A percentile compares a stretch with the other conserved stretches of the same genome.
These are phyloP conservation scores for Vanessa cardui DNA, from an alignment of 2,888 invertebrate species.

Conservation along the genomic window DNA sequence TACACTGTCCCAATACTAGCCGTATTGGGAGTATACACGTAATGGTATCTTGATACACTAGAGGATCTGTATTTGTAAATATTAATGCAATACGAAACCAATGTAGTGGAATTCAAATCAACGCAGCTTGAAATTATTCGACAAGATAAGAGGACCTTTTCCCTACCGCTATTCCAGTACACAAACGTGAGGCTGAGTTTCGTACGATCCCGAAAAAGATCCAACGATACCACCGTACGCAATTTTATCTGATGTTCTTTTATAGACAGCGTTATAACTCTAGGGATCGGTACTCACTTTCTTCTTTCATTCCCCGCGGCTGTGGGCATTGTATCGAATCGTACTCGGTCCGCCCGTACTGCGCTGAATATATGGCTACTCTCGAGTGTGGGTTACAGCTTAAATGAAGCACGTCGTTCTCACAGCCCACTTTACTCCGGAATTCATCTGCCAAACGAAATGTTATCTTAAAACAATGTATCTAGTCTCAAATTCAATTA, in stretches of 20 bases:
- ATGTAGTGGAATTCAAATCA: background rate
- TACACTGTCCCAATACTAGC: too few relatives aligned
- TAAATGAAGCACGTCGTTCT: slow-evolving; percentile 93
- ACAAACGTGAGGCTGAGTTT: slow-evolving; percentile 9
- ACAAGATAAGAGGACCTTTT: slow-evolving; percentile 11
- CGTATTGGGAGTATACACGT: too few relatives aligned
- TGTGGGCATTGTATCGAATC: slow-evolving; percentile 94
- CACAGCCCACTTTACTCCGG: slow-evolving; percentile 95
- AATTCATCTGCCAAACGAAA: slow-evolving; percentile 89
- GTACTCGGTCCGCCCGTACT: slow-evolving; percentile 94
- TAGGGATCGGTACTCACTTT: slow-evolving; percentile 85
- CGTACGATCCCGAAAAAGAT: slow-evolving; percentile 29
- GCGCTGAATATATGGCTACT: slow-evolving; percentile 96
- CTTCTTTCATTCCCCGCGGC: slow-evolving; percentile 92
- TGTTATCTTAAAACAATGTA: slow-evolving; percentile 22
- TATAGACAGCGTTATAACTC: slow-evolving; percentile 38
- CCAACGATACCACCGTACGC: slow-evolving; percentile 28
- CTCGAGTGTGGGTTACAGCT: slow-evolving; percentile 93
- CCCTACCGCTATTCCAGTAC: slow-evolving; percentile 8
- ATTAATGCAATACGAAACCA: background rate
- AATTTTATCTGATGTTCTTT: slow-evolving; percentile 38
- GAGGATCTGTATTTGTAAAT: background rate
- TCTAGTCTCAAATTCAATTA: slow-evolving; percentile 23
- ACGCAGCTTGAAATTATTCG: background rate
- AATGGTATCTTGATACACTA: too few relatives aligned